Evolutionary conservation across 1,140 invertebrate species (phyloP), one percentile per base, ranked within the genome.

Genomic region (Aphidius ervi): DNA sequence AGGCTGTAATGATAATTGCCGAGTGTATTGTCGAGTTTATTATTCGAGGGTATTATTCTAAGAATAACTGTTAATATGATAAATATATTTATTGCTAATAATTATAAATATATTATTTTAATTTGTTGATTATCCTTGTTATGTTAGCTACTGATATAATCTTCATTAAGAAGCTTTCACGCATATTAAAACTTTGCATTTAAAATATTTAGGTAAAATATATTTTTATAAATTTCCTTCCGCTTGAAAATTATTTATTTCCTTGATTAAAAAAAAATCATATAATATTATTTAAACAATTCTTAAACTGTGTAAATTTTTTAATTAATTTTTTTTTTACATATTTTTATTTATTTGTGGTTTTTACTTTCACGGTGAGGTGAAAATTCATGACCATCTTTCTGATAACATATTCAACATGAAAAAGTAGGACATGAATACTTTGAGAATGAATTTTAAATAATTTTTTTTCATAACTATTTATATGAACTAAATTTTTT

Each of bases 381-480:
- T 67, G 70, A 74, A 74, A 75, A 75, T 68, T 67, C 31, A 5
- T 61, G 40, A 46, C 46, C 49, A 31, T 49, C 31, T 43, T 31
- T 37, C 31, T 56, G 54, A 61, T 74, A 75, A 74, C 54, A 71
- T 74, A 75, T 74, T 75, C 74, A 61, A 49, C 40, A 31, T 55
- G 67, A 70, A 66, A 58, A 75, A 76, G 72, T 74, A 68, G 73
- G 70, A 67, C 72, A 65, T 67, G 23, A 31, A 31, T 31, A 16
- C 23, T 31, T 31, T 31, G 23, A 31, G 16, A 16, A 16, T 16
- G 16, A 16, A 67, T 68, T 72, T 68, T 67, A 66, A 64, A 47
- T 45, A 47, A 1, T 55, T 53, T 31, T 58, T 48, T 58, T 16
- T 61, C 50, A 53, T 53, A n/a, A 37, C 16, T 16, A 16, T 16